A percentile compares a stretch with the other conserved stretches of the same genome.
Conservation (phyloP, 2,113 vertebrate genomes). For the Thomomys bottae region DNA sequence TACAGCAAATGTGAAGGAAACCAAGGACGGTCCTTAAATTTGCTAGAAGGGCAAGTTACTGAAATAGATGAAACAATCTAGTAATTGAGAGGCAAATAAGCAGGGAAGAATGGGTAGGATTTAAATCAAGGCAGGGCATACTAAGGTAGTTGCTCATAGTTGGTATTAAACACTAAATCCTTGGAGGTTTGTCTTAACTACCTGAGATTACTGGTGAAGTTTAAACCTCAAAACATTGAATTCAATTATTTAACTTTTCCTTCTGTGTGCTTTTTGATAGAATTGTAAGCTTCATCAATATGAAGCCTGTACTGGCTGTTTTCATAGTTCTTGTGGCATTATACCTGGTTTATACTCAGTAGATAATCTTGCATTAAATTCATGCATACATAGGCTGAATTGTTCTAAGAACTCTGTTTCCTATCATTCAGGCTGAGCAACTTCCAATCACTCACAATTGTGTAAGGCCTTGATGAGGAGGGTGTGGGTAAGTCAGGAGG, state of each 20-base stretch:
- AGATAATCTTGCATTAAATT: neutral
- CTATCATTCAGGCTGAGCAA: neutral
- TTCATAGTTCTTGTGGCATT: neutral
- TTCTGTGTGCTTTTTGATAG: conserved; percentile 27
- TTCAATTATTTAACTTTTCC: conserved; percentile 17
- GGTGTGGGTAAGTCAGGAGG: neutral
- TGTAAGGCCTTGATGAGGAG: neutral
- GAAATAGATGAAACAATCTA: neutral
- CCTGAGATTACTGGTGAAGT: neutral
- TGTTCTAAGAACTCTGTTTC: neutral
- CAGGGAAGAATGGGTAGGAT: neutral
- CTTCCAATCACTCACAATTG: neutral
- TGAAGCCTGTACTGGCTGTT: neutral
- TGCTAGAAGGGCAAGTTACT: neutral
- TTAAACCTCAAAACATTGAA: conserved; percentile 22
- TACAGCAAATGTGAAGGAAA: neutral
- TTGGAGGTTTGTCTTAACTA: neutral
- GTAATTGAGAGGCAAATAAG: neutral
- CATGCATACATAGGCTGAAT: neutral
- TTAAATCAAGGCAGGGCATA: neutral
- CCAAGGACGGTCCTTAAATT: neutral
- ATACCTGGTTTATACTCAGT: neutral
- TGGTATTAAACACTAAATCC: neutral
- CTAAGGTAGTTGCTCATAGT: neutral
- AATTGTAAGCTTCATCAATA: neutral